Evolutionary conservation across 2,888 invertebrate species (phyloP).

Genomic region (Axea sp.): DNA sequence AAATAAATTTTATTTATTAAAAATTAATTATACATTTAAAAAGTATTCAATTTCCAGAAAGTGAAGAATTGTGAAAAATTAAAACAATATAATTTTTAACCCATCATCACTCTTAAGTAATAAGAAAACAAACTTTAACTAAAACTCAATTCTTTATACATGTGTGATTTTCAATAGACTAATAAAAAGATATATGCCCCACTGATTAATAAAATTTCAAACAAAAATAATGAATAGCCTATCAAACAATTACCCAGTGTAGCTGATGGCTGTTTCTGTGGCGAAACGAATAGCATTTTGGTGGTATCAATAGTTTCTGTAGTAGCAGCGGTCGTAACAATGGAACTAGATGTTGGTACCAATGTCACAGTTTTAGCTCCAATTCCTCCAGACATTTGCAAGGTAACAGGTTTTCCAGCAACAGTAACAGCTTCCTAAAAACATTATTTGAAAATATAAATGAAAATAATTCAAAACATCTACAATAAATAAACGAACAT

Average conservation of each 20-base stretch:
- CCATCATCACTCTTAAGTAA: no score
- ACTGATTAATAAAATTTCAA: no score
- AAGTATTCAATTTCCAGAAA: no score
- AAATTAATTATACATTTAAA: no score
- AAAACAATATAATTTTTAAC: no score
- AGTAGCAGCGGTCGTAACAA: slow-evolving; percentile 73
- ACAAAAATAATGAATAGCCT: no score
- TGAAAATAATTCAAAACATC: background rate
- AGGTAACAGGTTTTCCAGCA: slow-evolving; percentile 86
- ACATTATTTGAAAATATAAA: background rate
- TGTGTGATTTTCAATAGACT: no score
- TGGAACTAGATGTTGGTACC: slow-evolving; percentile 79
- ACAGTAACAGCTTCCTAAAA: slow-evolving; percentile 83
- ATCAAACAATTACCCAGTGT: slow-evolving; percentile 79
- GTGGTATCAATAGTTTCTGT: slow-evolving; percentile 73
- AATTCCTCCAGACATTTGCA: slow-evolving; percentile 83
- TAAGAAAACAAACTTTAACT: no score
- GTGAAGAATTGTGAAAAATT: slow-evolving; percentile 5
- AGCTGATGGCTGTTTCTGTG: slow-evolving; percentile 81
- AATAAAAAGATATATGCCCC: no score
- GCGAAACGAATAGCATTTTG: slow-evolving; percentile 76
- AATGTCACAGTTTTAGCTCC: slow-evolving; percentile 84
- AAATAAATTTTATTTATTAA: no score
- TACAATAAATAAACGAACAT: background rate
- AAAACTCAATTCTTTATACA: no score